Base-by-base conservation (phyloP, 2,888 invertebrate species). In the Strigamia maritima region DNA sequence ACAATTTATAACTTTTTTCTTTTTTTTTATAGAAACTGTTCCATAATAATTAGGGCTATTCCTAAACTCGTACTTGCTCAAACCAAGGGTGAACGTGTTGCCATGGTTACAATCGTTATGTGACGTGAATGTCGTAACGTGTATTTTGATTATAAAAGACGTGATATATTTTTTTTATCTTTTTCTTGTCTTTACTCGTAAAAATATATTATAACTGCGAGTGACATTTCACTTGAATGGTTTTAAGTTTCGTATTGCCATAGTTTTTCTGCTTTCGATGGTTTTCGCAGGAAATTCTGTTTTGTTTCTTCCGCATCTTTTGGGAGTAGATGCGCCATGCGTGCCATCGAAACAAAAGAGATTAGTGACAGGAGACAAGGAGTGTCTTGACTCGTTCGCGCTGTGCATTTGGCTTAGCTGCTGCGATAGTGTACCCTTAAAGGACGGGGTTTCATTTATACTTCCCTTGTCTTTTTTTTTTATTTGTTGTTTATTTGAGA, bases 41-140 rank as follows among this genome's bases (percentile, higher is more conserved):
- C 60, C 60, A 24, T 60, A 60, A 24, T 60, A 60, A 60, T 60
- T 60, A 60, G 60, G 60, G 60, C 60, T 19, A 60, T 60, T 60
- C 19, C 60, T 22, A 22, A 22, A 60, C 19, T 60, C 0, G 60
- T 19, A 16, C 60, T 60, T 19, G 60, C 60, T 60, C 60, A 24
- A 12, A 19, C 10, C 6, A 60, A 60, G 24, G 60, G 19, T 60
- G 60, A 60, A 60, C 60, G 60, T 60, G 60, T 60, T 60, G 19
- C 60, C 60, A 60, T 60, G 60, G 60, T 60, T 60, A 60, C 60
- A 60, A 60, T 60, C 60, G 24, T 60, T 24, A 60, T 22, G 12
- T 60, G 60, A 60, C 60, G 60, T 60, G 60, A 60, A 60, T 10
- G 60, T 60, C 60, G 60, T 60, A 19, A 60, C 60, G 24, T 22